Evolutionary conservation across 2,113 vertebrate genomes (phyloP).

Genomic region (Poeciliopsis prolifica): DNA sequence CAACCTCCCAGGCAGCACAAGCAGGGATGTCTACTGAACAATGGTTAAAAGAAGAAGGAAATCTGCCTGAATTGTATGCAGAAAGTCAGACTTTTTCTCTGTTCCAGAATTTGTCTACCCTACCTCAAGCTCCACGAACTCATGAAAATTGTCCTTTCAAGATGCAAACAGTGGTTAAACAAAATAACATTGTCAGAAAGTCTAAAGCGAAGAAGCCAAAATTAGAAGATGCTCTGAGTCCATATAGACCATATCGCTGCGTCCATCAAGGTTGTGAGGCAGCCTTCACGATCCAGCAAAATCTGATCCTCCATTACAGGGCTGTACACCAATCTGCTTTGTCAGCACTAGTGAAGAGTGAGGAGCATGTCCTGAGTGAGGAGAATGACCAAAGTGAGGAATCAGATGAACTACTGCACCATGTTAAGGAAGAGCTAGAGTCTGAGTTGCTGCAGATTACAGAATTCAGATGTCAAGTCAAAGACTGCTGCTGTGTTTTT

Average conservation of each 20-base stretch:
- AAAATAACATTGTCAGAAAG: conserved; percentile 71
- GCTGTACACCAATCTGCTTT: conserved; percentile 92
- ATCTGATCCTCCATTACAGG: conserved; percentile 95
- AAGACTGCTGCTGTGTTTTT: conserved; percentile 93
- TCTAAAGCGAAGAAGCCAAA: conserved; percentile 84
- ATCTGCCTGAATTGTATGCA: background rate
- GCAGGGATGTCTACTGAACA: conserved; percentile 22
- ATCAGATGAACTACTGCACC: conserved; percentile 74
- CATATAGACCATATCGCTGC: conserved; percentile 91
- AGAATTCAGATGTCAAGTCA: conserved; percentile 93
- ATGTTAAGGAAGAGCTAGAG: conserved; percentile 75
- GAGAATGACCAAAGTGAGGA: conserved; percentile 72
- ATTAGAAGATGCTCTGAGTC: conserved; percentile 77
- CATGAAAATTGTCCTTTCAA: conserved; percentile 30
- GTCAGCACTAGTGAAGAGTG: conserved; percentile 83
- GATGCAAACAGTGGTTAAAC: conserved; percentile 38
- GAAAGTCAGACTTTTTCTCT: conserved; percentile 1
- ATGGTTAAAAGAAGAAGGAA: conserved; percentile 28
- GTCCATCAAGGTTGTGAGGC: conserved; percentile 95
- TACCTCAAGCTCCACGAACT: background rate
- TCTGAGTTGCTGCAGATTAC: conserved; percentile 76
- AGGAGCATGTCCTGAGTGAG: conserved; percentile 83
- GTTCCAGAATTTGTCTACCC: conserved; percentile 10
- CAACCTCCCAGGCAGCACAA: conserved; percentile 4
- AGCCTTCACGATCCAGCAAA: conserved; percentile 95